phyloP scores from a whole-genome alignment of 2,113 vertebrate species.

The Rhea americana region DNA sequence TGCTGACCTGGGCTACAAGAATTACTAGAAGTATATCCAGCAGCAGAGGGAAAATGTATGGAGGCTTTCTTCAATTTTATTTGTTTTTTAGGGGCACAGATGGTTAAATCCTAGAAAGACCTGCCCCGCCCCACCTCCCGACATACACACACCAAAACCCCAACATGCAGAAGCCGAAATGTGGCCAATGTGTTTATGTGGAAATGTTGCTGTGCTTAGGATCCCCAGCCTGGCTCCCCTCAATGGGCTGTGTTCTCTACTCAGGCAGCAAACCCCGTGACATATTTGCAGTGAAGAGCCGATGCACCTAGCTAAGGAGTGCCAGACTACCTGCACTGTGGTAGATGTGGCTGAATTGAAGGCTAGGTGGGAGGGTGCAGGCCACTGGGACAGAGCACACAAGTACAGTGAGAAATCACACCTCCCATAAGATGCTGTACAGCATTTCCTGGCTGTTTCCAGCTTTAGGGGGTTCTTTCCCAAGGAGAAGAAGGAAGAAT shows the following conservation, averaged over 20 bases:
- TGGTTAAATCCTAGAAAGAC: not conserved
- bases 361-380: not conserved
- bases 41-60: not conserved
- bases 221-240: accelerated
- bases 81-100: not conserved
- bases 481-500: slow-evolving; percentile 17
- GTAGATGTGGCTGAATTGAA: not conserved
- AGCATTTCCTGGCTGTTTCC: slow-evolving; percentile 19
- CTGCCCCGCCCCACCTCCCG: not conserved
- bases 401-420: slow-evolving; percentile 6
- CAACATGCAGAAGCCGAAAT: not conserved
- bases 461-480: slow-evolving; percentile 25
- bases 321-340: not conserved
- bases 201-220: accelerated
- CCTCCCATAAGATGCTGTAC: not conserved
- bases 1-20: not conserved
- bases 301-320: not conserved
- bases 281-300: not conserved
- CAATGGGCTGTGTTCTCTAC: not conserved
- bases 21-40: not conserved
- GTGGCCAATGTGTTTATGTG: not conserved
- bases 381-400: not conserved
- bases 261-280: not conserved
- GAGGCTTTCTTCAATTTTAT: not conserved
- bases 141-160: not conserved